Evolutionary conservation across 2,888 invertebrate species (phyloP), one percentile per base, ranked within the genome.

Genomic region (Ernsta delagoae): DNA sequence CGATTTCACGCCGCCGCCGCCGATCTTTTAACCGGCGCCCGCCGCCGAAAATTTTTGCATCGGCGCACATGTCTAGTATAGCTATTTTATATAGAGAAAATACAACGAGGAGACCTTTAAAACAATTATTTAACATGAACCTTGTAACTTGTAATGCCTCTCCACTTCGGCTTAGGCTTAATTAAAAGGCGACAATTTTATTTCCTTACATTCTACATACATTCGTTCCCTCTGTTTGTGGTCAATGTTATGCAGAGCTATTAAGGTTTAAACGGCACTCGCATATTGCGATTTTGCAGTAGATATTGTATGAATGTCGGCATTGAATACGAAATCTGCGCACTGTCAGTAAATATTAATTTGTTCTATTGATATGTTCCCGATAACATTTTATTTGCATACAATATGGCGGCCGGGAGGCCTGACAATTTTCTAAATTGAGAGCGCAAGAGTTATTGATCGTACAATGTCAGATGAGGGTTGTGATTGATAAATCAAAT

Each of bases 381-480:
- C 67, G 61, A 67, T 67, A 67, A 43, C 60, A 45, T 61, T 61
- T 48, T 56, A 62, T 68, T 62, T 68, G 67, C 61, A 54, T 68
- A 62, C 67, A 68, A 48, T 62, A 43, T 56, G 56, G 34, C 24
- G 60, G 16, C 3, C 53, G 39, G 53, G 11, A 63, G 12, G 54
- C 4, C 45, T 16, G 9, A 36, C 43, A 59, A 67, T 67, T 67
- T 61, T 67, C 54, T 43, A 43, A 61, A 67, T 54, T 61, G 60
- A 61, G 45, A 61, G 24, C 34, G 53, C 45, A 31, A 34, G 57
- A n/a, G 3, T 53, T 6, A 9, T 6, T 48, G n/a, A 3, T 45
- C 11, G 4, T 43, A n/a, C n/a, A n/a, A n/a, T n/a, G n/a, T n/a
- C n/a, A n/a, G n/a, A n/a, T n/a, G n/a, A n/a, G n/a, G n/a, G n/a